Evolutionary conservation across 2,888 invertebrate species (phyloP), one percentile per base, ranked within the genome.

Genomic region (Aspidapion aeneum): DNA sequence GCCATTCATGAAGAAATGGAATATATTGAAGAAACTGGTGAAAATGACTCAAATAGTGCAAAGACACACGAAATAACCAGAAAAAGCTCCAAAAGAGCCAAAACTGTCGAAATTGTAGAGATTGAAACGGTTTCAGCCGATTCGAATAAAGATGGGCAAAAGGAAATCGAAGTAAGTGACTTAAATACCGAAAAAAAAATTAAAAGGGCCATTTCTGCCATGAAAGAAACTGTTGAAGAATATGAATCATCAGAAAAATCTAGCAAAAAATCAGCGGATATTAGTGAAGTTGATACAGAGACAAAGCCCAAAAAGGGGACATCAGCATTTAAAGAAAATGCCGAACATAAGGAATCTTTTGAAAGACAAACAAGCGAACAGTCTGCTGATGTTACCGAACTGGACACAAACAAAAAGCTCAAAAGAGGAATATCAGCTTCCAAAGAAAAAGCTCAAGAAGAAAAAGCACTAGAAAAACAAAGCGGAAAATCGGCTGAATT

Each of bases 401-500:
- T 66, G 1, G 56, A 63, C 58, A 57, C 63, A 18, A 75, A 51
- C 66, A 71, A 65, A 55, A 69, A 61, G 74, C 62, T 69, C 58
- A 81, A 70, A 75, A 74, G 69, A 76, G 80, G 70, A 72, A 66
- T 68, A 63, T 65, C 68, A 1, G 72, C 73, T 5, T 68, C 57
- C 16, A 69, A 68, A 51, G 73, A 74, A 63, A 65, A 62, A 17
- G 55, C 67, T 18, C 71, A 73, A 58, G 71, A 73, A 58, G 55
- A 68, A n/a, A 54, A 67, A 57, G 76, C 75, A 54, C 57, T 69
- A 1, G 73, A 73, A n/a, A 60, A 60, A 16, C 18, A 19, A 52
- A 58, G 60, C 7, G 55, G 70, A 57, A 70, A 69, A 62, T 60
- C 69, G 1, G 61, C 60, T 18, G 52, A 22, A 22, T 56, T 57